Percentiles rank a stretch among this genome's conserved stretches.
Conservation (phyloP, 2,113 vertebrate species). For the Mormoops blainvillei region DNA sequence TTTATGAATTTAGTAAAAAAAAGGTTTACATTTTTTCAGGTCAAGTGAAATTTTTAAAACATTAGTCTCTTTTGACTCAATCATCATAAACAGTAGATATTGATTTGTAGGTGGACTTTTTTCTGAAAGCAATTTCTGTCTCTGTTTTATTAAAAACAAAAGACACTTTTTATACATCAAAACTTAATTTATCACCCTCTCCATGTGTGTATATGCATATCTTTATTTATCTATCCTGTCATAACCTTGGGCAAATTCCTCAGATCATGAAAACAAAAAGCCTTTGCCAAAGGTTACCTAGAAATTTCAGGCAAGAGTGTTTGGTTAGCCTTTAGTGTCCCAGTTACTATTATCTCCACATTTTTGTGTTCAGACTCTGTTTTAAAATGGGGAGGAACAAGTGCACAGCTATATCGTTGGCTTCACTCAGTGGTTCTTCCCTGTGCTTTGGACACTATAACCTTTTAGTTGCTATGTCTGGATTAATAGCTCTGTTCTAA, state of each 20-base stretch:
- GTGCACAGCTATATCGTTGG: neutral
- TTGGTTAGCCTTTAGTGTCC: neutral
- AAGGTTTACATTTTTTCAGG: neutral
- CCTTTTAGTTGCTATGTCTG: neutral
- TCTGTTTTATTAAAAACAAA: neutral
- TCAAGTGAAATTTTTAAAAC: neutral
- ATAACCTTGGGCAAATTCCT: neutral
- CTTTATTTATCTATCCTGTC: neutral
- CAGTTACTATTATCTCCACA: neutral
- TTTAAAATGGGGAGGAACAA: neutral
- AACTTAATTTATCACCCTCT: neutral
- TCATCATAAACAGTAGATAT: neutral
- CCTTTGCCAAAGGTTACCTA: neutral
- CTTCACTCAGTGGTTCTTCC: neutral
- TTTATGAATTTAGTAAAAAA: neutral
- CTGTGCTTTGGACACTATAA: neutral
- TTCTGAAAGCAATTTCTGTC: neutral
- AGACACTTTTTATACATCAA: neutral
- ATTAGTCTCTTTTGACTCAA: neutral
- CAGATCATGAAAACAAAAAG: neutral
- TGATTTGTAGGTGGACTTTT: neutral
- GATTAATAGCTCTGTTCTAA: neutral
- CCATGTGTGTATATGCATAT: neutral
- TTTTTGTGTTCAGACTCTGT: neutral
- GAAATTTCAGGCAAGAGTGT: neutral